Conservation (phyloP, 2,888 invertebrate genomes). For the Pemphredon lugubris region DNA sequence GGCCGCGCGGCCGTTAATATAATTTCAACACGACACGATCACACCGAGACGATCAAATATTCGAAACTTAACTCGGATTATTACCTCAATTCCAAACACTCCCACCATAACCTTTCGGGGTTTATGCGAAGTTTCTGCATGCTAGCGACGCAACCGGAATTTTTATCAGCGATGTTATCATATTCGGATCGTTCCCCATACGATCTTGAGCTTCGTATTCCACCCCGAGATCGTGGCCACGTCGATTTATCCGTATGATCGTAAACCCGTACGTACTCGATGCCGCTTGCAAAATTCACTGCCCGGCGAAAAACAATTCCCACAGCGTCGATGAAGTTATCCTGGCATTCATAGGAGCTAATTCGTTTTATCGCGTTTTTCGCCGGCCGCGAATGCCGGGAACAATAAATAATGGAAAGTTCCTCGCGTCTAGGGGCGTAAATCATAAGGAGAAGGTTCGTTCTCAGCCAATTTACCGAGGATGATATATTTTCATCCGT, state of each 20-base stretch:
- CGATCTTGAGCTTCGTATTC: conserved; percentile 11
- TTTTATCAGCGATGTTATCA: conserved; percentile 44
- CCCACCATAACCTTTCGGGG: conserved; percentile 19
- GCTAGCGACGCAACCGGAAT: conserved; percentile 29
- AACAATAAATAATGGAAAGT: conserved; percentile 25
- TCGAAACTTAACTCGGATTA: conserved; percentile 21
- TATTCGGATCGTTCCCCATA: conserved; percentile 15
- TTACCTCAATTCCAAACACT: conserved; percentile 25
- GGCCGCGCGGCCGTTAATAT: not conserved
- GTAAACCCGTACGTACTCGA: conserved; percentile 2
- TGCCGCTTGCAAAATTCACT: conserved; percentile 7
- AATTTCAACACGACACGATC: conserved; percentile 1
- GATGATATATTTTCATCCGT: conserved; percentile 13
- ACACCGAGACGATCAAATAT: conserved; percentile 15
- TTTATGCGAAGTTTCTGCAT: conserved; percentile 28
- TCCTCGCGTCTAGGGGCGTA: conserved; percentile 6
- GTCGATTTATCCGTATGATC: conserved; percentile 22
- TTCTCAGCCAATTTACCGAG: conserved; percentile 28
- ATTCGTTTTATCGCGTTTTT: not conserved
- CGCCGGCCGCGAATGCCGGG: conserved; percentile 7
- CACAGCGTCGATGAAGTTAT: conserved; percentile 1
- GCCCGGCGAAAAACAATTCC: not conserved
- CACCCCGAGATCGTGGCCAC: conserved; percentile 1
- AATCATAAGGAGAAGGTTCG: conserved; percentile 17
- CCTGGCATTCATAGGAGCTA: too few species aligned